Conservation (phyloP, 2,797 vertebrate genomes). For the Onychomys arenicola region DNA sequence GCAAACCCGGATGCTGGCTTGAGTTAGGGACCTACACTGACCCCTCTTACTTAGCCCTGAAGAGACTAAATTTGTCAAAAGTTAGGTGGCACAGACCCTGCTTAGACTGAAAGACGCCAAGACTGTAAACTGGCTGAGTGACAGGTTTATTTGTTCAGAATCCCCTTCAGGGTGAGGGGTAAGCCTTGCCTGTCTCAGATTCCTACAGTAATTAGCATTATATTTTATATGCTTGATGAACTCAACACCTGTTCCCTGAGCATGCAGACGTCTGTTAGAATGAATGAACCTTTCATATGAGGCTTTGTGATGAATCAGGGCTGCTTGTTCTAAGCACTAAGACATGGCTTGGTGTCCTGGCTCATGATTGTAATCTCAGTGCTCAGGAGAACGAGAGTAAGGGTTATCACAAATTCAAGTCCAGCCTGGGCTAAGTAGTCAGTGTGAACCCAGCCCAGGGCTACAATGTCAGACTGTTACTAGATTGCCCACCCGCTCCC, state of each 20-base stretch:
- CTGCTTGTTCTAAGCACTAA: neutral
- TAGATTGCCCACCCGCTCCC: neutral
- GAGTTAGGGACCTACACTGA: neutral
- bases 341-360: neutral
- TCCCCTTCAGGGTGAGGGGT: neutral
- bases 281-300: neutral
- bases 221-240: neutral
- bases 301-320: neutral
- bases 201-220: neutral
- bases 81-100: neutral
- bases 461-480: neutral
- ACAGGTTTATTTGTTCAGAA: conserved; percentile 17
- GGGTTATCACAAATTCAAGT: neutral
- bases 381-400: neutral
- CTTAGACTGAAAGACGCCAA: neutral
- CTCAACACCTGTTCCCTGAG: neutral
- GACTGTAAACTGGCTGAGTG: neutral
- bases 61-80: conserved; percentile 20
- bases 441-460: neutral
- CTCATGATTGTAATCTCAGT: neutral
- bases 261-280: neutral
- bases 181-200: neutral
- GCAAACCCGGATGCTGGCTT: neutral
- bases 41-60: conserved; percentile 15
- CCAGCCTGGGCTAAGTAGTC: neutral